Percentiles rank a stretch among this genome's conserved stretches.
These are phyloP conservation scores for Dilophus febrilis DNA, from an alignment of 2,888 invertebrate species.

Conservation along the genomic window DNA sequence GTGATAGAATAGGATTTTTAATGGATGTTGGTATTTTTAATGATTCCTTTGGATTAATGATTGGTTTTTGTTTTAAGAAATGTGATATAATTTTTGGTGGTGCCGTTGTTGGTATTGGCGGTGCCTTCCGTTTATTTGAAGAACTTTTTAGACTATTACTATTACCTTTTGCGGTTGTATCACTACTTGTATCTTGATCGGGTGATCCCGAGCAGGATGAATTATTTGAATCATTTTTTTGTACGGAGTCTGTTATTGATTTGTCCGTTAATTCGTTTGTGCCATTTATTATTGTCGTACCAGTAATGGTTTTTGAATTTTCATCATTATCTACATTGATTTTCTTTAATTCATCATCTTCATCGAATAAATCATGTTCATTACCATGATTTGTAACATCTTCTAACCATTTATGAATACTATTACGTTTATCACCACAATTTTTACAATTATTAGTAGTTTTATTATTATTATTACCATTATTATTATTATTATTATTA, in stretches of 20 bases:
- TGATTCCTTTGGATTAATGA: background rate
- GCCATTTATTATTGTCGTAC: background rate
- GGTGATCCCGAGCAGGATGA: constrained; percentile 27
- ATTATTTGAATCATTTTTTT: constrained; percentile 24
- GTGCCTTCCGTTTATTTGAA: constrained; percentile 18
- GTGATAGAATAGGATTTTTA: too few relatives aligned
- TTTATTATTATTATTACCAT: constrained; percentile 10
- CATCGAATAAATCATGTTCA: constrained; percentile 8
- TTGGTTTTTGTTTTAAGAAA: constrained; percentile 6
- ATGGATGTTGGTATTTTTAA: background rate
- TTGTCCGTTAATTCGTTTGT: background rate
- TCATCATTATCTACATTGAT: background rate
- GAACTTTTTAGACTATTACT: constrained; percentile 7
- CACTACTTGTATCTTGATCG: too few relatives aligned
- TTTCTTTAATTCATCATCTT: constrained; percentile 15
- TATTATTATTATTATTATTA: constrained; percentile 10
- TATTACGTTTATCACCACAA: constrained; percentile 54
- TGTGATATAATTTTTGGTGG: constrained; percentile 14
- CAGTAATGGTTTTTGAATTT: too few relatives aligned
- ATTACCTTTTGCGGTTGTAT: constrained; percentile 7
- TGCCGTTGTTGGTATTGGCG: constrained; percentile 17
- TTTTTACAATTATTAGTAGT: constrained; percentile 19
- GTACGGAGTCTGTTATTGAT: background rate
- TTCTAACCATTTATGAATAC: constrained; percentile 59
- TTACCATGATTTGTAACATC: constrained; percentile 36